Evolutionary conservation across 2,888 invertebrate genomes (phyloP).

Genomic region (Trimorus sp.): DNA sequence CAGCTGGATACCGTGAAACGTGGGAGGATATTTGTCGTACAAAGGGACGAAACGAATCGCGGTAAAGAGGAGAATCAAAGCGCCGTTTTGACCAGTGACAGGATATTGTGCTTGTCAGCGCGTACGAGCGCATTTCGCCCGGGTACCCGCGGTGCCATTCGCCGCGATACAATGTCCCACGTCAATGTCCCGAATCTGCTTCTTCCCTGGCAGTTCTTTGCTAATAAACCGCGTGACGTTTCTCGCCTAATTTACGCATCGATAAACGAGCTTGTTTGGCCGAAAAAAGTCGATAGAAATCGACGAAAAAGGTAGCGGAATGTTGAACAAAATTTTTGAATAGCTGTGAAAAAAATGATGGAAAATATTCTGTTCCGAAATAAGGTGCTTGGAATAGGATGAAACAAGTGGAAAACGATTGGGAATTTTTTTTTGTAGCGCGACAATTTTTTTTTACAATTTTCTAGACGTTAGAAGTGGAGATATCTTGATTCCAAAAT

Average conservation of each 20-base stretch:
- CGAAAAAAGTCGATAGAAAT: no score
- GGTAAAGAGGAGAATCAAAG: constrained; percentile 40
- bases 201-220: constrained; percentile 22
- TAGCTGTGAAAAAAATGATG: no score
- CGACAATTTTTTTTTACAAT: no score
- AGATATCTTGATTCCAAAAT: no score
- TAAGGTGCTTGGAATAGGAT: no score
- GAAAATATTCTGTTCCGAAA: no score
- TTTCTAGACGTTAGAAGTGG: no score
- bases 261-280: no score
- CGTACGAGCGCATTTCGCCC: not conserved
- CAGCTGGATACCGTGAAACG: constrained; percentile 30
- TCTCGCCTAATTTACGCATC: constrained; percentile 40
- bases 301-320: no score
- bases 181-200: constrained; percentile 11
- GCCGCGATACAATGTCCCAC: constrained; percentile 20
- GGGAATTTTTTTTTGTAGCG: no score
- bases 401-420: no score
- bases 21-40: constrained; percentile 32
- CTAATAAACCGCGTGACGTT: constrained; percentile 47
- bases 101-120: constrained; percentile 31
- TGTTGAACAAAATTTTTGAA: no score
- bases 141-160: constrained; percentile 14
- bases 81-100: constrained; percentile 32
- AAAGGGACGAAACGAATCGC: constrained; percentile 42